Percentiles rank a stretch among this genome's conserved stretches.
Evolutionary conservation across 1,140 invertebrate genomes (phyloP).

Genomic region (Proctacanthus coquilletti): DNA sequence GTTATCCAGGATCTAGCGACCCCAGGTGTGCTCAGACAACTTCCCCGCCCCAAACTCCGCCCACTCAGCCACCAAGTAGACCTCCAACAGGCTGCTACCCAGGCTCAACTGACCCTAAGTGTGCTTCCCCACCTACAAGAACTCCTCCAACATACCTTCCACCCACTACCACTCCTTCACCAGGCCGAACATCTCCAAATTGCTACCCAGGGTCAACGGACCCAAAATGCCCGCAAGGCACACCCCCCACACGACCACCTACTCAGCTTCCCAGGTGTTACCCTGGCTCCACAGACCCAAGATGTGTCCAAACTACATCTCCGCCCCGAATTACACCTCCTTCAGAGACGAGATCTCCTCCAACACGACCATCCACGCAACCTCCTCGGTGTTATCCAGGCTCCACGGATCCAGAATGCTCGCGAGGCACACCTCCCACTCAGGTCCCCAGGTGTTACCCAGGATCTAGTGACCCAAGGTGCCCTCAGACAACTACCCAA

Average conservation of each 20-base stretch:
- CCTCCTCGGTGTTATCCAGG: conserved; percentile 32
- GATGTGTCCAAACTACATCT: conserved; percentile 16
- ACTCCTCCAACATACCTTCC: neutral
- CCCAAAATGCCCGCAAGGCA: conserved; percentile 30
- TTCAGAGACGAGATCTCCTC: conserved; percentile 10
- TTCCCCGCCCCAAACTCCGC: conserved; percentile 10
- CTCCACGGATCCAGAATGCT: conserved; percentile 31
- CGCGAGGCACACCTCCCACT: conserved; percentile 21
- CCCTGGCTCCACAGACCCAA: conserved; percentile 23
- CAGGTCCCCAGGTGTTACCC: conserved; percentile 29
- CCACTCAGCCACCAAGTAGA: no score
- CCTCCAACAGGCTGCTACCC: conserved; percentile 27
- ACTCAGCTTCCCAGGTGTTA: conserved; percentile 12
- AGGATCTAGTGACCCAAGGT: conserved; percentile 20
- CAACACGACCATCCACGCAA: conserved; percentile 9
- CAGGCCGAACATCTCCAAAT: conserved; percentile 11
- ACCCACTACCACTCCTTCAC: conserved; percentile 8
- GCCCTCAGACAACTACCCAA: conserved; percentile 17
- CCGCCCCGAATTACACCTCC: conserved; percentile 11
- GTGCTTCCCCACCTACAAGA: conserved; percentile 9
- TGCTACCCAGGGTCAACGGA: conserved; percentile 17
- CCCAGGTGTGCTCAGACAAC: conserved; percentile 28
- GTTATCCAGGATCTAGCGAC: conserved; percentile 31
- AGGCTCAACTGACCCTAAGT: conserved; percentile 31
- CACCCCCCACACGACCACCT: conserved; percentile 14